Evolutionary conservation across 2,113 vertebrate genomes (phyloP).

Genomic region (Ibidorhyncha struthersii): DNA sequence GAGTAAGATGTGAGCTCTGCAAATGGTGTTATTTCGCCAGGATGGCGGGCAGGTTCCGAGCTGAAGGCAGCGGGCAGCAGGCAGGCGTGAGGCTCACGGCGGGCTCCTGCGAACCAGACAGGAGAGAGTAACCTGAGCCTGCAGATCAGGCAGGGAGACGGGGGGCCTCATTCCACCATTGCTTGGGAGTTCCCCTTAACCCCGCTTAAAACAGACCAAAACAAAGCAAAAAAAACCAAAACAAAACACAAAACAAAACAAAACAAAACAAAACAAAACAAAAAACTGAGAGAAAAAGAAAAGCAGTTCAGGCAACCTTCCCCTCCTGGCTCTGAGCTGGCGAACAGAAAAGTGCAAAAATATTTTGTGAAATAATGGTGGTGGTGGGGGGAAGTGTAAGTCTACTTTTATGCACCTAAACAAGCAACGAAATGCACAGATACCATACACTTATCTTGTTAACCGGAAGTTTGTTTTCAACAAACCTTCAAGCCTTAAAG

Average conservation of each 20-base stretch:
- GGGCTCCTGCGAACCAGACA: not conserved
- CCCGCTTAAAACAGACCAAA: not conserved
- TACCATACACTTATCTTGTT: not conserved
- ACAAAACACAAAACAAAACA: not conserved
- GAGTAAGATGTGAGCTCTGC: not conserved
- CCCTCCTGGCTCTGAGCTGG: not conserved
- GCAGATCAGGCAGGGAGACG: not conserved
- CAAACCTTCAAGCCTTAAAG: not conserved
- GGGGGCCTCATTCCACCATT: not conserved
- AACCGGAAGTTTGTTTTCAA: not conserved
- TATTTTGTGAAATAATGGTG: not conserved
- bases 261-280: not conserved
- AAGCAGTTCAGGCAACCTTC: not conserved
- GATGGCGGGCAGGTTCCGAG: not conserved
- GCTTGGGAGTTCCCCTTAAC: not conserved
- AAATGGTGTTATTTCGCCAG: not conserved
- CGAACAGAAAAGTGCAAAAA: not conserved
- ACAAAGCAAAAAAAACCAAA: not conserved
- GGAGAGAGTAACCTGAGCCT: not conserved
- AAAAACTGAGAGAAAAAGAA: not conserved
- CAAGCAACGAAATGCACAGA: not conserved
- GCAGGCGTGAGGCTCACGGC: not conserved
- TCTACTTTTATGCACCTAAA: not conserved
- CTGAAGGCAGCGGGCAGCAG: not conserved
- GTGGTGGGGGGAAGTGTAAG: fast-evolving